A percentile compares a stretch with the other conserved stretches of the same genome.
phyloP scores from a whole-genome alignment of 2,113 vertebrate species.

The Caretta caretta region DNA sequence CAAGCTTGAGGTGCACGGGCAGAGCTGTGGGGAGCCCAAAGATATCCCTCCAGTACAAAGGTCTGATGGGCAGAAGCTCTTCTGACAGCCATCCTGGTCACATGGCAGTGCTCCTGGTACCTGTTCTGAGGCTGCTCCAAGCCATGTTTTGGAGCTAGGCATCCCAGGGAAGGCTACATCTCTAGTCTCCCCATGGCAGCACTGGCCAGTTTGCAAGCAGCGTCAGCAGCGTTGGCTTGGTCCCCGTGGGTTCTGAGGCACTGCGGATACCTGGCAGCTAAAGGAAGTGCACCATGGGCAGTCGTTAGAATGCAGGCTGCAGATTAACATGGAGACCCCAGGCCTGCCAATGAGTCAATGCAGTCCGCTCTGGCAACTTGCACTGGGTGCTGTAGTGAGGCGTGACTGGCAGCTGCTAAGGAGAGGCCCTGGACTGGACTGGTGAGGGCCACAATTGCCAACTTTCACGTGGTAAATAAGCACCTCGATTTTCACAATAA shows the following conservation, averaged over 20 bases:
- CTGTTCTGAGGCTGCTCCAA: neutral
- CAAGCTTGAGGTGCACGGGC: neutral
- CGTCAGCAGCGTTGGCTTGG: neutral
- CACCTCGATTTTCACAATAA: too few relatives aligned
- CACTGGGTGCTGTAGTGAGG: neutral
- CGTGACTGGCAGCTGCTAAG: neutral
- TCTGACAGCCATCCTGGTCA: neutral
- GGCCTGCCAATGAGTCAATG: neutral
- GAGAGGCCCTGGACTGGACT: neutral
- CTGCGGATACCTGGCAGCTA: neutral
- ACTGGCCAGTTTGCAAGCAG: neutral
- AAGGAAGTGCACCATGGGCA: neutral
- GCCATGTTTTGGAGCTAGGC: neutral
- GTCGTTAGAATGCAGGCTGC: neutral
- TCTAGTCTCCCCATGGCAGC: too few relatives aligned
- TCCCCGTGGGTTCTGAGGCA: neutral
- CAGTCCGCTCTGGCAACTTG: neutral
- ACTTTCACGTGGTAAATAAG: too few relatives aligned
- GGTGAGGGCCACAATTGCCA: neutral
- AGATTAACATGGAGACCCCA: neutral
- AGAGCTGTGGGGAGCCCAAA: neutral
- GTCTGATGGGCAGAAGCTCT: neutral
- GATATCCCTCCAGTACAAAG: neutral
- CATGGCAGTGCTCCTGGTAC: neutral
- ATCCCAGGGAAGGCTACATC: neutral